Base-by-base conservation (phyloP, 2,113 vertebrate genomes). In the Chloroceryle aenea region DNA sequence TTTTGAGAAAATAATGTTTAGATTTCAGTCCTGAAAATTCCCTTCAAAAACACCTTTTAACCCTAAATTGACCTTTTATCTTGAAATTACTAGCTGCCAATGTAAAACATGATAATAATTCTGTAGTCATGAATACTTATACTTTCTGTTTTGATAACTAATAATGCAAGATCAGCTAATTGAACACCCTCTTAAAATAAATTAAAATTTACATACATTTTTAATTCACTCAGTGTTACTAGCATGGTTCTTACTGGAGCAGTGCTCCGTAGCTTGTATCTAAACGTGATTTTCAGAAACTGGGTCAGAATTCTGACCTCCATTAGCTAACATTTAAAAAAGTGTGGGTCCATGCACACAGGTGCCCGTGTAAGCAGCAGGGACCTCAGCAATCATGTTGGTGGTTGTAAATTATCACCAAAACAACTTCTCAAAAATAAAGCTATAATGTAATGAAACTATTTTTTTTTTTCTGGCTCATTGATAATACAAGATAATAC, bases 331-430 rank as follows among this genome's bases (percentile, higher is more conserved):
- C 34, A 83, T 8, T 26, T 21, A 78, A 79, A 90, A 66, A 23
- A 1, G 0, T 4, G 30, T 22, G n/a, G 21, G 6, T 14, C 2
- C 10, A 5, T 30, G 10, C 21, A 36, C 2, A 9, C 3, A 2
- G 5, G 22, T 47, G 20, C 22, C 47, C 56, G n/a, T 20, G 10
- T 32, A n/a, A 69, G 3, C 19, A 42, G 42, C 30, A 62, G 12
- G 47, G n/a, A 75, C n/a, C 27, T 43, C n/a, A 29, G 16, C 52
- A n/a, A n/a, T 27, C 12, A 4, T 3, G 4, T 3, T 34, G 32
- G 20, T 76, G 17, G 38, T 19, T 85, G 16, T 11, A 79, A 77
- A 63, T 66, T 42, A 47, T 29, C 68, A 61, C 27, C 47, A 71
- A 71, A 91, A 69, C 11, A 7, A 7, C 17, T 36, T 9, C 52